Evolutionary conservation across 2,888 invertebrate species (phyloP).

Genomic region (Sisyra nigra): DNA sequence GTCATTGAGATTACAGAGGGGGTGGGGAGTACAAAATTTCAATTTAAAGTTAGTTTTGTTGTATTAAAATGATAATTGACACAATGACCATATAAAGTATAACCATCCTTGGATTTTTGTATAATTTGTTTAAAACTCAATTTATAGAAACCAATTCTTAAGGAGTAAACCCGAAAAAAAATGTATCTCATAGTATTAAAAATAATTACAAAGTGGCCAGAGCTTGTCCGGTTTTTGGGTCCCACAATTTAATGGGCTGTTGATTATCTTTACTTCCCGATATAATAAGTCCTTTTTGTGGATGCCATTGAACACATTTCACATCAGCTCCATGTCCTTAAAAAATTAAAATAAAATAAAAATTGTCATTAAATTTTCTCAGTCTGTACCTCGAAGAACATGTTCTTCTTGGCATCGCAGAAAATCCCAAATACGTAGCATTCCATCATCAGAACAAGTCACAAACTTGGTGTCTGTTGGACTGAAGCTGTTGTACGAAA

Average conservation of each 20-base stretch:
- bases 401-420: slow-evolving; percentile 91
- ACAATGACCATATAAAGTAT: too few species aligned
- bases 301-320: slow-evolving; percentile 99
- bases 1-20: too few species aligned
- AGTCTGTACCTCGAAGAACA: slow-evolving; percentile 63
- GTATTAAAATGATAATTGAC: too few species aligned
- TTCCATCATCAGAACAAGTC: slow-evolving; percentile 98
- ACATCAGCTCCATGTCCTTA: slow-evolving; percentile 94
- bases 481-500: slow-evolving; percentile 66
- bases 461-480: slow-evolving; percentile 98
- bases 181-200: neutral
- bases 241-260: slow-evolving; percentile 98
- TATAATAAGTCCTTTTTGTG: slow-evolving; percentile 88
- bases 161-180: neutral
- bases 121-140: neutral
- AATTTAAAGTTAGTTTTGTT: too few species aligned
- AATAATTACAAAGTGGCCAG: slow-evolving; percentile 73
- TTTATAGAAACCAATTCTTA: neutral
- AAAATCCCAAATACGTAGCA: slow-evolving; percentile 98
- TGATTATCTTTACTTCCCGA: slow-evolving; percentile 99
- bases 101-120: neutral
- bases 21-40: too few species aligned
- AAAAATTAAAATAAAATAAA: slow-evolving; percentile 11
- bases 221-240: slow-evolving; percentile 90
- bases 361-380: slow-evolving; percentile 4